Conservation (phyloP, 1,140 invertebrate genomes). For the Callitettix versicolor region DNA sequence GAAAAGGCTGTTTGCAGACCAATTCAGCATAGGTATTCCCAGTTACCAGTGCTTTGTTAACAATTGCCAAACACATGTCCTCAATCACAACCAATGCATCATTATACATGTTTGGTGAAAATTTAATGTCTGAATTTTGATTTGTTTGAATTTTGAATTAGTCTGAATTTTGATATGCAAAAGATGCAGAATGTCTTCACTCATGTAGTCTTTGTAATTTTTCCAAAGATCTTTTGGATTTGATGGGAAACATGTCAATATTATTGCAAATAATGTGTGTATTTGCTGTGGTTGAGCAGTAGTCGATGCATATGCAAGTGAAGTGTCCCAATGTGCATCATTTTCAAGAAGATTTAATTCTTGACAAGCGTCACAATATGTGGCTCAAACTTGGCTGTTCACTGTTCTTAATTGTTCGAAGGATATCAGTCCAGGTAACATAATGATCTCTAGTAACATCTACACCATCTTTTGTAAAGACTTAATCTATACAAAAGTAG, state of each 20-base stretch:
- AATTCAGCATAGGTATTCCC: no score
- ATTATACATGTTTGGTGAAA: conserved; percentile 12
- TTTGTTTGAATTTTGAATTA: no score
- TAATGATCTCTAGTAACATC: no score
- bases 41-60: conserved; percentile 18
- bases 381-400: conserved; percentile 20
- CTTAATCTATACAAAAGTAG: no score
- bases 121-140: not conserved
- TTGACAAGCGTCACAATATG: conserved; percentile 24
- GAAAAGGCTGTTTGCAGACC: no score
- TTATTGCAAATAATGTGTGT: not conserved
- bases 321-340: conserved; percentile 25
- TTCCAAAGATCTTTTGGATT: conserved; percentile 16
- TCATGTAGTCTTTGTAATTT: conserved; percentile 17
- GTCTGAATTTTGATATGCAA: no score
- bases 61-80: conserved; percentile 15
- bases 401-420: conserved; percentile 26
- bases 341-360: conserved; percentile 22
- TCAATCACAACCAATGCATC: conserved; percentile 16
- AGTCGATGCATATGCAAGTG: not conserved
- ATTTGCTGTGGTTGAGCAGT: not conserved
- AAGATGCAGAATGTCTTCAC: conserved; percentile 16
- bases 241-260: not conserved
- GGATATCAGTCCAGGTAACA: conserved; percentile 25
- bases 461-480: no score